These are phyloP conservation scores for Falco concolor DNA, from an alignment of 2,797 vertebrate genomes.

Conservation along the genomic window DNA sequence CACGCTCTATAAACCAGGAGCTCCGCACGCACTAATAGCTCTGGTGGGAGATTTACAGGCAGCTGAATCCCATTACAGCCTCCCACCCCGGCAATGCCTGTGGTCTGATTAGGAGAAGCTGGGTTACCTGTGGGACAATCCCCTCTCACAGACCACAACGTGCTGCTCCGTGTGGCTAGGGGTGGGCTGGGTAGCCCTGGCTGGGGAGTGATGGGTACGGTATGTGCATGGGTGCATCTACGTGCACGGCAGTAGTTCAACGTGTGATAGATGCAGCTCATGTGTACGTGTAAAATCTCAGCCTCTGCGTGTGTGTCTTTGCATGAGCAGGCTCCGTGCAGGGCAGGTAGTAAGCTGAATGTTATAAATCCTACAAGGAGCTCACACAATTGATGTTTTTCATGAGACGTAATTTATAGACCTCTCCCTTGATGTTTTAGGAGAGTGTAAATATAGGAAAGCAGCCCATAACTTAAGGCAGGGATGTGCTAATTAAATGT, in stretches of 20 bases:
- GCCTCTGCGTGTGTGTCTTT: neutral
- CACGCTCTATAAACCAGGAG: accelerated
- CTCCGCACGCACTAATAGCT: neutral
- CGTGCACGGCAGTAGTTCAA: no score
- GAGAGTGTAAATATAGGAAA: constrained; percentile 22
- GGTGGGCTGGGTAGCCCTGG: neutral
- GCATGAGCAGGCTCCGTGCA: accelerated
- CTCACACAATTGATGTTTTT: neutral
- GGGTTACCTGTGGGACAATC: neutral
- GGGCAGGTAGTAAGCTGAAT: neutral
- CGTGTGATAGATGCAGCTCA: accelerated
- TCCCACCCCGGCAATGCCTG: neutral
- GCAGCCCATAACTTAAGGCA: constrained; percentile 9
- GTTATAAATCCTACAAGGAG: neutral
- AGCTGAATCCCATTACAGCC: neutral
- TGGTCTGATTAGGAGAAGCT: neutral
- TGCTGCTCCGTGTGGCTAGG: accelerated
- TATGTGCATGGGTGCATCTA: accelerated
- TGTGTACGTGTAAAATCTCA: neutral
- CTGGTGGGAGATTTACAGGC: neutral
- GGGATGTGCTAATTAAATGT: constrained; percentile 32
- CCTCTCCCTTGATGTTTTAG: constrained; percentile 40
- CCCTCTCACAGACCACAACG: accelerated
- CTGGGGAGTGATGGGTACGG: accelerated
- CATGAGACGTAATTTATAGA: neutral